phyloP scores from a whole-genome alignment of 2,113 vertebrate genomes.

The Bothrops jararaca region DNA sequence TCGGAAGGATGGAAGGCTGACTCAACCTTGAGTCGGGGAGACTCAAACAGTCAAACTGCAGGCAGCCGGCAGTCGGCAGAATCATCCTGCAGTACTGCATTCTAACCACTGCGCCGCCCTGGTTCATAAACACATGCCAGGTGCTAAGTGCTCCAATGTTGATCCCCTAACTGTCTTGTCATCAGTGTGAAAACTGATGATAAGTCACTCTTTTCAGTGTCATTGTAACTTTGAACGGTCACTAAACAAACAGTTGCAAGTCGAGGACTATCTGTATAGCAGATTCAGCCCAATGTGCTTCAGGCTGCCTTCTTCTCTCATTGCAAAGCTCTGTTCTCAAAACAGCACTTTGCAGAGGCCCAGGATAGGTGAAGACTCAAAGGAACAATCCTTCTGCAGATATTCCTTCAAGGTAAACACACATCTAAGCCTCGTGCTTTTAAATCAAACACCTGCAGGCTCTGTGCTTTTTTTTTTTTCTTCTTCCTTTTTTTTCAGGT shows the following conservation, averaged over 20 bases:
- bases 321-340: background rate
- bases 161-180: background rate
- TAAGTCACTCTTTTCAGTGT: background rate
- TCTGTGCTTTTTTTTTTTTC: conserved; percentile 29
- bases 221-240: background rate
- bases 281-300: background rate
- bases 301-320: background rate
- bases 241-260: background rate
- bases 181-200: background rate
- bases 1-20: too few relatives aligned
- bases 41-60: too few relatives aligned
- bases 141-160: background rate
- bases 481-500: conserved; percentile 27
- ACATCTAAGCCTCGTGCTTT: background rate
- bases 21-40: too few relatives aligned
- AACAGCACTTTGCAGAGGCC: background rate
- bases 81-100: too few relatives aligned
- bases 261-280: background rate
- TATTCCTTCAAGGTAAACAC: background rate
- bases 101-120: too few relatives aligned
- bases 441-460: background rate
- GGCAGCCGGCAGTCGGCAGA: too few relatives aligned
- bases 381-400: background rate
- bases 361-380: background rate
- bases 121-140: background rate